phyloP scores from a whole-genome alignment of 2,113 vertebrate species.

The Desmodus rotundus region DNA sequence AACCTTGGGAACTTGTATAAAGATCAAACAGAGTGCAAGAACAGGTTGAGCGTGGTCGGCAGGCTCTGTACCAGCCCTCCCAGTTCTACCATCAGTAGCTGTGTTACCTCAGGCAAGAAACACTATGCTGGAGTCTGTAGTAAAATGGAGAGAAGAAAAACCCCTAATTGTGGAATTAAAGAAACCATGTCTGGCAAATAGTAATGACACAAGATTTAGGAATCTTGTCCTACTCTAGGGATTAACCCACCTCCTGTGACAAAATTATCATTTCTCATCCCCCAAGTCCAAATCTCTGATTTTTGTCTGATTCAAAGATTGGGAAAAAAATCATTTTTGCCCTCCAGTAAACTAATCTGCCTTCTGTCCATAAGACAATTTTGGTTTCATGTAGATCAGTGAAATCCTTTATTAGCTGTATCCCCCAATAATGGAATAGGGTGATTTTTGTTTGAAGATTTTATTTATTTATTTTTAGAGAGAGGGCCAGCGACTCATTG shows the following conservation, averaged over 20 bases:
- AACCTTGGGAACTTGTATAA: not conserved
- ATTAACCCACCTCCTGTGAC: not conserved
- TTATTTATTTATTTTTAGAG: too few relatives aligned
- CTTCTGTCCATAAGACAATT: not conserved
- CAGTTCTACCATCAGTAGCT: not conserved
- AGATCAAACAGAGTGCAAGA: not conserved
- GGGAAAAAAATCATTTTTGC: not conserved
- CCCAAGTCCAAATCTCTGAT: not conserved
- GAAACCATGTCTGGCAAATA: not conserved
- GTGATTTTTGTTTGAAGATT: not conserved
- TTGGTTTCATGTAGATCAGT: not conserved
- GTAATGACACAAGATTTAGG: not conserved
- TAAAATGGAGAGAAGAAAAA: not conserved
- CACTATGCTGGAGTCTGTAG: not conserved
- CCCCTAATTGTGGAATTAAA: not conserved
- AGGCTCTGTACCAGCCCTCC: not conserved
- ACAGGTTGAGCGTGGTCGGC: not conserved
- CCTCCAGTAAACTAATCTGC: not conserved
- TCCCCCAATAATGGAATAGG: not conserved
- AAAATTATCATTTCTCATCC: not conserved
- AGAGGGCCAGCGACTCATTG: too few relatives aligned
- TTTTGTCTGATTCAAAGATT: not conserved
- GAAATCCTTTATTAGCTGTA: not conserved
- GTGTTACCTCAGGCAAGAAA: not conserved
- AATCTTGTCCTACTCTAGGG: not conserved